These are phyloP conservation scores for Zoanthus solanderi DNA, from an alignment of 92 coral and sea anemone genomes.

Conservation along the genomic window DNA sequence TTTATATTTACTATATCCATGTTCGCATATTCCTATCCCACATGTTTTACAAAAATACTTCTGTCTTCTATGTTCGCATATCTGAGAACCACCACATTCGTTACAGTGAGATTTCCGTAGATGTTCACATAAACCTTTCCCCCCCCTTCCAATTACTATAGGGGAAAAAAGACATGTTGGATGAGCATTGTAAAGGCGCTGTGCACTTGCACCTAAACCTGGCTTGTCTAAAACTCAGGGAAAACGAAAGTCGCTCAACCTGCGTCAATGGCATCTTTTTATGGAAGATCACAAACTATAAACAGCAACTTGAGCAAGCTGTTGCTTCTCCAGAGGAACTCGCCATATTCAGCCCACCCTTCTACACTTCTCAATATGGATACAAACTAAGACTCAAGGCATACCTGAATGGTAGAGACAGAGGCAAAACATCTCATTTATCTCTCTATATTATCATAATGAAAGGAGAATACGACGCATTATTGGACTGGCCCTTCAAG, in stretches of 20 bases:
- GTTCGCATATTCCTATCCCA: no score
- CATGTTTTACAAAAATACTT: no score
- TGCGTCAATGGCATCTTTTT: slow-evolving; percentile 89
- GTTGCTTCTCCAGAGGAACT: slow-evolving; percentile 87
- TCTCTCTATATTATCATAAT: slow-evolving; percentile 95
- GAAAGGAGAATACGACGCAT: slow-evolving; percentile 96
- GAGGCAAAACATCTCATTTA: slow-evolving; percentile 92
- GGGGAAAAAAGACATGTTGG: slow-evolving; percentile 90
- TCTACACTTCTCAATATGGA: slow-evolving; percentile 94
- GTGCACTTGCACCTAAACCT: slow-evolving; percentile 90
- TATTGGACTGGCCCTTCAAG: slow-evolving; percentile 98
- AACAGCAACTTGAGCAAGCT: slow-evolving; percentile 86
- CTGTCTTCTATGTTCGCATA: no score
- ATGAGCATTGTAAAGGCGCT: slow-evolving; percentile 87
- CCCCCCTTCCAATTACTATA: slow-evolving; percentile 20
- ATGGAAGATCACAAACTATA: slow-evolving; percentile 92
- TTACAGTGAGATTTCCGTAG: no score
- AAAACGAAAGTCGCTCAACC: slow-evolving; percentile 94
- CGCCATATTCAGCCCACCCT: slow-evolving; percentile 97
- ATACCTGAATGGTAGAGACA: slow-evolving; percentile 94
- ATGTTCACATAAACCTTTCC: no score
- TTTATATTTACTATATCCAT: no score
- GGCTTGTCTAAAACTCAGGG: slow-evolving; percentile 92
- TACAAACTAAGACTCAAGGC: slow-evolving; percentile 95
- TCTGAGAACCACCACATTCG: no score